Base-by-base conservation (phyloP, 2,888 invertebrate genomes). In the Liodrosophila aerea region DNA sequence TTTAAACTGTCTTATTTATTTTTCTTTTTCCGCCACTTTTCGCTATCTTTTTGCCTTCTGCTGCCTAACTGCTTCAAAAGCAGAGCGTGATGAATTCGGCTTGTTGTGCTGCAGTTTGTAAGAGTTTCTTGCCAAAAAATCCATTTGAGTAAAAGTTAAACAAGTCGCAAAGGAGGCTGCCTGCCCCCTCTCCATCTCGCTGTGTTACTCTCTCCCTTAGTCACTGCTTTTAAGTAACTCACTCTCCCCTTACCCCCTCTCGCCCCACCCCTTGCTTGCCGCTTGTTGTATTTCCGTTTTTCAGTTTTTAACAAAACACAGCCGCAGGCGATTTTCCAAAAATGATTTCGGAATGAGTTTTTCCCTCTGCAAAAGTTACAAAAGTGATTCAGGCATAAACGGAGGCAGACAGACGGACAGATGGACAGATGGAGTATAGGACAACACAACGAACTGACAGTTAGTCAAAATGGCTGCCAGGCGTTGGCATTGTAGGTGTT, bases 281-380 rank as follows among this genome's bases (percentile, higher is more conserved):
- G 13, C 12, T 69, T 78, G 81, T 76, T 85, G 71, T 75, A 75
- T 76, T 72, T 72, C 63, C 64, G 73, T 80, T 80, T 77, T 76
- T 65, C 73, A 76, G 76, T 77, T 77, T 76, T 76, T 76, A 74
- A 76, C 76, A 70, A 86, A 87, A 87, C 86, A 81, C 80, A 76
- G 85, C 80, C 85, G 64, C 80, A 72, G 87, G 87, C 87, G 80
- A 76, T 82, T 86, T 80, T 83, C 73, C 73, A 69, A 84, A 82
- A 82, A 74, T 80, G 64, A 80, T 80, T 82, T 76, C 76, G 67
- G 64, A 73, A 82, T 82, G 75, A 81, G 76, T 76, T 78, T 76
- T 82, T 58, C 56, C 56, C 43, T 64, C 13, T 37, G 67, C 51
- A 62, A 78, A 84, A 84, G 84, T 78, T 78, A 65, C 82, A 81